Evolutionary conservation across 2,797 vertebrate genomes (phyloP).

Genomic region (Acropternis orthonyx): DNA sequence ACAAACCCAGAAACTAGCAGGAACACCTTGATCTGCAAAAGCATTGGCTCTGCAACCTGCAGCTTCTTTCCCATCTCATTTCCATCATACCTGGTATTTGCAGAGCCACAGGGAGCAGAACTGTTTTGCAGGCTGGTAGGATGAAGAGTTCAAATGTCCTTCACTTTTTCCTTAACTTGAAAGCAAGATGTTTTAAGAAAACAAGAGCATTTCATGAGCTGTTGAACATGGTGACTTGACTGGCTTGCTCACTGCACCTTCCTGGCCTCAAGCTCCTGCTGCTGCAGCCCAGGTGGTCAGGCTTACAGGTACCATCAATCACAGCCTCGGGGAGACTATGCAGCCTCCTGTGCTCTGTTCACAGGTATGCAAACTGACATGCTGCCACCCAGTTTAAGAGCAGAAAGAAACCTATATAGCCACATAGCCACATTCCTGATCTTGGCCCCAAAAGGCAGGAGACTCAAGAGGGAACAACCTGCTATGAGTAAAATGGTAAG

Average conservation of each 20-base stretch:
- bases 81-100: not conserved
- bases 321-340: not conserved
- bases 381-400: fast-evolving
- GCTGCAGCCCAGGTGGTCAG: not conserved
- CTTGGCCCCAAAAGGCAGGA: not conserved
- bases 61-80: not conserved
- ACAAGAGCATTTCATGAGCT: not conserved
- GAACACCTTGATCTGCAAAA: not conserved
- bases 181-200: not conserved
- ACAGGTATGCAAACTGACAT: not conserved
- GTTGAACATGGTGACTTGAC: not conserved
- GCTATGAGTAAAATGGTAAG: not conserved
- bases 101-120: not conserved
- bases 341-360: not conserved
- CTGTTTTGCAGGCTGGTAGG: not conserved
- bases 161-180: not conserved
- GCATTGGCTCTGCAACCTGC: not conserved
- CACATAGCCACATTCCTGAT: not conserved
- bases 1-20: not conserved
- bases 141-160: not conserved
- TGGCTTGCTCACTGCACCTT: fast-evolving
- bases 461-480: not conserved
- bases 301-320: not conserved
- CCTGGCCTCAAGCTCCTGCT: not conserved
- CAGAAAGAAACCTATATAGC: not conserved